These are phyloP conservation scores for Pedicia rivosa DNA, from an alignment of 2,888 invertebrate genomes.

Conservation along the genomic window DNA sequence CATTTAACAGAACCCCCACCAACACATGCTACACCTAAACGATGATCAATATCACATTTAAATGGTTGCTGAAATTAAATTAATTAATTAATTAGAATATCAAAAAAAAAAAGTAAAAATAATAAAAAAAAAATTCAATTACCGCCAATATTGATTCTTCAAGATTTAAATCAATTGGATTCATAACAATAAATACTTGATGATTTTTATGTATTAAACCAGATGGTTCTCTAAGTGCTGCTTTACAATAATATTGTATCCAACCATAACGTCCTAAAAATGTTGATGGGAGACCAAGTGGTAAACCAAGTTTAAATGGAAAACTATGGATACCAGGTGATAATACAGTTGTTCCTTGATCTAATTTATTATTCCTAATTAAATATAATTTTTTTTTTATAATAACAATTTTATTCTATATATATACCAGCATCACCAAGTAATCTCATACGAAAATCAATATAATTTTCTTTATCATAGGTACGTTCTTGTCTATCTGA, in stretches of 20 bases:
- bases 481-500: conserved; percentile 70
- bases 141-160: conserved; percentile 79
- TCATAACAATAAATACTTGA: conserved; percentile 95
- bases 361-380: no score
- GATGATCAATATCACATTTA: conserved; percentile 81
- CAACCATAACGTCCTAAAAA: conserved; percentile 88
- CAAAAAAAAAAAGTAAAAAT: no score
- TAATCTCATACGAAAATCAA: conserved; percentile 85
- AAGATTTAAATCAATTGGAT: conserved; percentile 81
- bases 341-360: conserved; percentile 65
- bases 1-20: conserved; percentile 78
- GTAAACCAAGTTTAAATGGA: conserved; percentile 82
- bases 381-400: conserved; percentile 32
- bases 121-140: conserved; percentile 18
- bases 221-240: conserved; percentile 66
- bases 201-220: conserved; percentile 88
- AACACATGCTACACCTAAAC: conserved; percentile 74
- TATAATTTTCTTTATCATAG: conserved; percentile 85
- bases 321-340: conserved; percentile 92
- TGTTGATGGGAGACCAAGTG: conserved; percentile 79
- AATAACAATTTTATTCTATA: no score
- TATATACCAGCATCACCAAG: conserved; percentile 82
- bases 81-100: no score
- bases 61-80: conserved; percentile 54
- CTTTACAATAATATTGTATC: conserved; percentile 90